Evolutionary conservation across 35 echinoderm and acorn worm species (phyloP), one percentile per base, ranked within the genome.

Genomic region (Apostichopus parvimensis): DNA sequence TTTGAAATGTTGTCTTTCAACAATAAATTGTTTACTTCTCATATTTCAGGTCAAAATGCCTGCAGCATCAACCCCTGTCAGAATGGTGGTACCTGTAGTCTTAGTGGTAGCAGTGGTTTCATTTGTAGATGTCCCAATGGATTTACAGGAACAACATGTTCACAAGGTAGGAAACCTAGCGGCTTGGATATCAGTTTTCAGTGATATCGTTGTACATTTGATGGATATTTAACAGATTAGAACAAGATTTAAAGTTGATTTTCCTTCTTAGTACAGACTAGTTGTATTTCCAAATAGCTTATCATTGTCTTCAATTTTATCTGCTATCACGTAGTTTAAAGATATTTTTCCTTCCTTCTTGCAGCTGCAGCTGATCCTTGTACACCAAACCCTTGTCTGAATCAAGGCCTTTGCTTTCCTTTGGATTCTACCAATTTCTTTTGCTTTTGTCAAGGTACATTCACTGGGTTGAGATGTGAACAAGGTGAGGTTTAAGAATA

Each of bases 11-110:
- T 60, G 6, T 60, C 58, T 60, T 60, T 12, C 11, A 60, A 60
- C 58, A 60, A 60, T 60, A 60, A 13, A 60, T 4, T 60, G 6
- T 60, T 7, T 57, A 12, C 20, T n/a, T 6, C 71, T n/a, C n/a
- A 22, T 73, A 73, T 82, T 55, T 56, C 90, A 92, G 90, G 1
- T 10, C 61, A 14, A 71, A 94, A 91, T 54, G 79, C 94, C 86
- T 95, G 94, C 87, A 84, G 14, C 6, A 73, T 4, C 11, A 73
- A 24, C 5, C 71, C 71, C 20, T 73, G 71, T 73, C 13, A 73
- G 15, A 73, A 73, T 73, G 71, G 71, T 73, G 71, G 71, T 73
- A 73, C 71, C 6, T 73, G 71, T 18, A 73, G 71, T 54, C 73
- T 77, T 18, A 75, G 79, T 53, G 78, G 45, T 61, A 59, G 57